Percentiles rank a stretch among this genome's conserved stretches.
Conservation (phyloP, 1,140 invertebrate species). For the Muscidifurax raptorellus region DNA sequence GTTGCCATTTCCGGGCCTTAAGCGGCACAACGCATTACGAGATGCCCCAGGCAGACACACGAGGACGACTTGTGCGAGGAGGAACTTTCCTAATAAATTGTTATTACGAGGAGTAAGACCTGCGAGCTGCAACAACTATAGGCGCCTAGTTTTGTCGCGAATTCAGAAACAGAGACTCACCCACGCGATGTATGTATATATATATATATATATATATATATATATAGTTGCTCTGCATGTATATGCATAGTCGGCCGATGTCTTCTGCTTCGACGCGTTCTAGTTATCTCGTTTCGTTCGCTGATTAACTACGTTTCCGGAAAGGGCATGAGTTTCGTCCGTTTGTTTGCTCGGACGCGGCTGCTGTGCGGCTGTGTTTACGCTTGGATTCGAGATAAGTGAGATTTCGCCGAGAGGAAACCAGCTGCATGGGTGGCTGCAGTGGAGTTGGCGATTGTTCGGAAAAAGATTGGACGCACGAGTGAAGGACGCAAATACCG, state of each 20-base stretch:
- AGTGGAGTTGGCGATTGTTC: not conserved
- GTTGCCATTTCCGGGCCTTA: constrained; percentile 22
- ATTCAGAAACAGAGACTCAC: constrained; percentile 2
- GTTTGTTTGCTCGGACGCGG: not conserved
- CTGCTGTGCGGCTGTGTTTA: not conserved
- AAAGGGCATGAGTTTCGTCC: not conserved
- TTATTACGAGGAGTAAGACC: constrained; percentile 42
- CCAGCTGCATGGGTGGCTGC: too few species aligned
- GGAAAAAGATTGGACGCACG: not conserved
- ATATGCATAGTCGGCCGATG: constrained; percentile 1
- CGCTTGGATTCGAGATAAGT: not conserved
- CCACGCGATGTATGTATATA: not conserved
- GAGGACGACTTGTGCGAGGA: not conserved
- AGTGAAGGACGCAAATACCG: too few species aligned
- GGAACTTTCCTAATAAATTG: constrained; percentile 46
- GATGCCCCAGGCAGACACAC: not conserved
- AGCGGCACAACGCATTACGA: constrained; percentile 4
- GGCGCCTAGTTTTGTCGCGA: constrained; percentile 20
- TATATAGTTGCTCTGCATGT: not conserved
- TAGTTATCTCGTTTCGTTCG: constrained; percentile 32
- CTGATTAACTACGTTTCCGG: constrained; percentile 26
- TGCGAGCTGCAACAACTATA: not conserved
- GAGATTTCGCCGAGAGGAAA: not conserved
- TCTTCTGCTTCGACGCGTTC: constrained; percentile 37
- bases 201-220: not conserved